phyloP scores from a whole-genome alignment of 2,888 invertebrate genomes.

The Stegana nigrithorax region DNA sequence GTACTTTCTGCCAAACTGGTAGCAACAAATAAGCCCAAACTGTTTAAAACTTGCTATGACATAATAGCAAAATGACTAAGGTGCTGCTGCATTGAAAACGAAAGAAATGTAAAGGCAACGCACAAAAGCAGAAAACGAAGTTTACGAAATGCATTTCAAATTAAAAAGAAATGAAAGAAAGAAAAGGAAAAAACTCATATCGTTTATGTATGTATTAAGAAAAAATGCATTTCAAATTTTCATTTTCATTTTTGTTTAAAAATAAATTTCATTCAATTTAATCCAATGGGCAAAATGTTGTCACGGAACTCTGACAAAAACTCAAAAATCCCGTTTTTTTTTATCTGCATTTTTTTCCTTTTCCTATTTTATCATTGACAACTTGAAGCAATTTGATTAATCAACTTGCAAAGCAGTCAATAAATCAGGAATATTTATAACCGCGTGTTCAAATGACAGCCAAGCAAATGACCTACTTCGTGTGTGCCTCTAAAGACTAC shows the following conservation, averaged over 20 bases:
- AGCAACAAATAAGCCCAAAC: too few species aligned
- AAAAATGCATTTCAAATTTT: slow-evolving; percentile 16
- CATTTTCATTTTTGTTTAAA: slow-evolving; percentile 5
- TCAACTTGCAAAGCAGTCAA: slow-evolving; percentile 48
- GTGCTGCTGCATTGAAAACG: neutral
- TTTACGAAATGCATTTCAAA: too few species aligned
- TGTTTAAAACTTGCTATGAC: neutral
- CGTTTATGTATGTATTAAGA: too few species aligned
- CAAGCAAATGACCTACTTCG: slow-evolving; percentile 47
- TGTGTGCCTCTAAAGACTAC: slow-evolving; percentile 11
- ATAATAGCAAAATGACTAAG: neutral
- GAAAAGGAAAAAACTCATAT: too few species aligned
- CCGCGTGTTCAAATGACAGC: slow-evolving; percentile 23
- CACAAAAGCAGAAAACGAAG: too few species aligned
- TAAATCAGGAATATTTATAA: slow-evolving; percentile 42
- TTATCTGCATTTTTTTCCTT: too few species aligned
- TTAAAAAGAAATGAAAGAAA: too few species aligned
- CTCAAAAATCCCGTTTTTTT: too few species aligned
- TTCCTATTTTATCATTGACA: slow-evolving; percentile 7
- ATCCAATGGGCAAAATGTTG: neutral
- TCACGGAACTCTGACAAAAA: neutral
- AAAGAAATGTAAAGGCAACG: too few species aligned
- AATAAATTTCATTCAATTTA: slow-evolving; percentile 2
- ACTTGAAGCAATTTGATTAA: slow-evolving; percentile 43
- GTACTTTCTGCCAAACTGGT: slow-evolving; percentile 3